Evolutionary conservation across 2,113 vertebrate genomes (phyloP).

Genomic region (Anhinga anhinga): DNA sequence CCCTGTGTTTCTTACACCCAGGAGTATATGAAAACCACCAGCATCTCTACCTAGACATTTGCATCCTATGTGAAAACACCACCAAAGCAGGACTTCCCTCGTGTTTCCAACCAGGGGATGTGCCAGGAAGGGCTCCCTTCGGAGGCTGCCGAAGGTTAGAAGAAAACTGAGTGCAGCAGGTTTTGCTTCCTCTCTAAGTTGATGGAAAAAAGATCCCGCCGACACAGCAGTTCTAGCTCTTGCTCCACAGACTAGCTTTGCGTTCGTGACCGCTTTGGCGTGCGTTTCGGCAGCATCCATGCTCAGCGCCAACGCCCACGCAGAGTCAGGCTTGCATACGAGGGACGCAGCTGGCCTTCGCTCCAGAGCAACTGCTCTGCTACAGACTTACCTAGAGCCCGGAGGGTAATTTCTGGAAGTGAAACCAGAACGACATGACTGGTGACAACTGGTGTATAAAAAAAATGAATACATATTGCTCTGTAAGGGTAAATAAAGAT

Average conservation of each 20-base stretch:
- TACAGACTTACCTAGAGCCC: background rate
- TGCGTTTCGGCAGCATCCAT: background rate
- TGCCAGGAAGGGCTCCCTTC: background rate
- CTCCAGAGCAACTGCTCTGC: background rate
- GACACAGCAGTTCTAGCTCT: conserved; percentile 24
- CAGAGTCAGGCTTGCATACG: background rate
- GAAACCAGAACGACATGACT: background rate
- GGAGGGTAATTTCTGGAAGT: background rate
- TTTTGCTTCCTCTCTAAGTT: conserved; percentile 35
- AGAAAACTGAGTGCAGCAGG: conserved; percentile 31
- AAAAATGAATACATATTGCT: background rate
- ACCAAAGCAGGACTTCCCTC: background rate
- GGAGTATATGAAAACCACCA: background rate
- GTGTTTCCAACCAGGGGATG: background rate
- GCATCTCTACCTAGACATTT: background rate
- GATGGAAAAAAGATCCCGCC: background rate
- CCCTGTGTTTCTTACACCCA: no score
- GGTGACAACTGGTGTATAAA: background rate
- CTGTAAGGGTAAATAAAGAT: background rate
- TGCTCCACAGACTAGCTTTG: background rate
- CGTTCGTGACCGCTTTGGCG: background rate
- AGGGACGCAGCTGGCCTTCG: background rate
- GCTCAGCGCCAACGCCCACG: background rate
- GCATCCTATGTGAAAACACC: background rate
- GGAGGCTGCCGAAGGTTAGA: background rate